Evolutionary conservation across 2,113 vertebrate genomes (phyloP), one percentile per base, ranked within the genome.

Genomic region (Syngnathus typhle): DNA sequence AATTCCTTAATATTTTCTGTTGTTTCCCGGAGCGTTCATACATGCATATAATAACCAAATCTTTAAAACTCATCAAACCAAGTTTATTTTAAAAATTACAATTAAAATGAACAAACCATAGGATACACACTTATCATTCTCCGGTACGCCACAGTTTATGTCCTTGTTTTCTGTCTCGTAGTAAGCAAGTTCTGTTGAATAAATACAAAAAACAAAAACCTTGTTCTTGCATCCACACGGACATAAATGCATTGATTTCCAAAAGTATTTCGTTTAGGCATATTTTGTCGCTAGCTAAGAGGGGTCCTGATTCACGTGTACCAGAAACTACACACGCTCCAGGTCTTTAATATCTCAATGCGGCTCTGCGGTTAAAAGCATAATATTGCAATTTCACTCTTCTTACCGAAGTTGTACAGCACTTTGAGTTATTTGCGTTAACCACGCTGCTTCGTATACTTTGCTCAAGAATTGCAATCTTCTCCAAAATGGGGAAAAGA

Each of bases 401-500:
- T 65, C 27, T 51, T 5, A 1, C n/a, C 19, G 10, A 46, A 23
- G 16, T 44, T n/a, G 0, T 7, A 1, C 18, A 19, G 1, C 3
- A 0, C 6, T 9, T 52, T 55, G 27, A 4, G 32, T 19, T 1
- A 7, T 36, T 0, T 51, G 12, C 2, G 19, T 0, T 18, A 2
- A 46, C 11, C 38, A 87, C 79, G 70, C 19, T 55, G 23, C 39
- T 76, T 10, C 75, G 73, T n/a, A 84, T 85, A 23, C 70, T 81
- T 68, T 64, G 72, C 7, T 81, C 77, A 55, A 56, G 72, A 56
- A 63, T 86, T 1, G 10, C 83, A 23, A 81, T 70, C 43, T 69
- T 7, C 7, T 71, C 61, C 27, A 85, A 69, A 16, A 93, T 93
- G 91, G 91, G 91, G 46, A 92, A 88, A 72, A 85, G 87, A 87